Conservation (phyloP, 2,113 vertebrate genomes). For the Dipodomys spectabilis region DNA sequence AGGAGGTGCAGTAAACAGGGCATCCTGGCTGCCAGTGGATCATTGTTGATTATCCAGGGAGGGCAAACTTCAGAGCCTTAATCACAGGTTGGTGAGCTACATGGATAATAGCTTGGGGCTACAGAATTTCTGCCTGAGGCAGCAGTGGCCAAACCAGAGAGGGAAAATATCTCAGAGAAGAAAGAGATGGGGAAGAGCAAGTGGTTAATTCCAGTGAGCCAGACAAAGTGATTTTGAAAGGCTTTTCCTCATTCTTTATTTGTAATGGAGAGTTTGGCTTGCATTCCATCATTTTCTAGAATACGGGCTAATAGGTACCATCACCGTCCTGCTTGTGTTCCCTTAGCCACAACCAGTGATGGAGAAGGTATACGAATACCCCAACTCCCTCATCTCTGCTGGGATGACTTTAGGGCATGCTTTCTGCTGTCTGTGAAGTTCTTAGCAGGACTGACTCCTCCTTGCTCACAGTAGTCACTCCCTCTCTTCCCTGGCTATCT, state of each 20-base stretch:
- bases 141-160: not conserved
- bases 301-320: not conserved
- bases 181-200: not conserved
- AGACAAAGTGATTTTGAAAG: not conserved
- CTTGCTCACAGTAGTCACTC: not conserved
- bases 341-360: not conserved
- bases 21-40: not conserved
- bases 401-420: not conserved
- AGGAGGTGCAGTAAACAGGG: not conserved
- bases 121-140: not conserved
- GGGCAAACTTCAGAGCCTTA: conserved; percentile 3
- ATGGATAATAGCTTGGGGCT: not conserved
- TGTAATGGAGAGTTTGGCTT: not conserved
- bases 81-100: not conserved
- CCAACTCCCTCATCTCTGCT: not conserved
- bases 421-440: not conserved
- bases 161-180: not conserved
- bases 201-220: not conserved
- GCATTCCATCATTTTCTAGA: not conserved
- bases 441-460: not conserved
- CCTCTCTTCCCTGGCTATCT: not conserved
- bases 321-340: not conserved
- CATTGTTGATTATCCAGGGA: not conserved
- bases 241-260: not conserved
- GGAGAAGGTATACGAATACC: not conserved